phyloP scores from a whole-genome alignment of 2,113 vertebrate species.

The Petroica traversi region DNA sequence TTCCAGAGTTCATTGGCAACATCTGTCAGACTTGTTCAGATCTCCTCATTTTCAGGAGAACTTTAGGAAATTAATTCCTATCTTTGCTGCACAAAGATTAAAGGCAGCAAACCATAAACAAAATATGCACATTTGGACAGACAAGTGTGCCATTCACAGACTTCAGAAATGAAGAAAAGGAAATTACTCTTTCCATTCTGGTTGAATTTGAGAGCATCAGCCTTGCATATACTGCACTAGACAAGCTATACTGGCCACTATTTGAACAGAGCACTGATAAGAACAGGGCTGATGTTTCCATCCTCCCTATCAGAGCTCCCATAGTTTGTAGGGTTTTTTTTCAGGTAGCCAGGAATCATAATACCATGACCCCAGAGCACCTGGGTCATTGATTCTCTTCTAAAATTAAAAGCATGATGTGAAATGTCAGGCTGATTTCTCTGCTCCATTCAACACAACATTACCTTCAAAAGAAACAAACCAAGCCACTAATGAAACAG shows the following conservation, averaged over 20 bases:
- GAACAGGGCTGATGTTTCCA: not conserved
- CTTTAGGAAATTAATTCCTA: not conserved
- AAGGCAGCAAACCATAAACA: not conserved
- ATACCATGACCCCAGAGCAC: not conserved
- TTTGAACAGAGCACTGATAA: not conserved
- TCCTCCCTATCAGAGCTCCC: not conserved
- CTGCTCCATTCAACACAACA: not conserved
- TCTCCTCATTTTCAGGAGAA: not conserved
- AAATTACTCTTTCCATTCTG: not conserved
- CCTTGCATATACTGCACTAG: not conserved
- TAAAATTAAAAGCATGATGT: not conserved
- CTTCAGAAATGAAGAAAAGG: not conserved
- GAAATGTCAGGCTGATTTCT: not conserved
- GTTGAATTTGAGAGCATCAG: not conserved
- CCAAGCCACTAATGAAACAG: not conserved
- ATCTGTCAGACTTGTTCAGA: not conserved
- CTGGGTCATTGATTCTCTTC: not conserved
- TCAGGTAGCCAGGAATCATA: not conserved
- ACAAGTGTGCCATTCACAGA: not conserved
- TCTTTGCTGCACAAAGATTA: not conserved
- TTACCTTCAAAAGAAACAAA: not conserved
- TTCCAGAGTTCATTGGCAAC: not conserved
- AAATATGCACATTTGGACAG: not conserved
- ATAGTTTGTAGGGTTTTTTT: not conserved
- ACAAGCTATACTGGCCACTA: not conserved